Evolutionary conservation across 2,888 invertebrate species (phyloP).

Genomic region (Herminia tarsipennalis): DNA sequence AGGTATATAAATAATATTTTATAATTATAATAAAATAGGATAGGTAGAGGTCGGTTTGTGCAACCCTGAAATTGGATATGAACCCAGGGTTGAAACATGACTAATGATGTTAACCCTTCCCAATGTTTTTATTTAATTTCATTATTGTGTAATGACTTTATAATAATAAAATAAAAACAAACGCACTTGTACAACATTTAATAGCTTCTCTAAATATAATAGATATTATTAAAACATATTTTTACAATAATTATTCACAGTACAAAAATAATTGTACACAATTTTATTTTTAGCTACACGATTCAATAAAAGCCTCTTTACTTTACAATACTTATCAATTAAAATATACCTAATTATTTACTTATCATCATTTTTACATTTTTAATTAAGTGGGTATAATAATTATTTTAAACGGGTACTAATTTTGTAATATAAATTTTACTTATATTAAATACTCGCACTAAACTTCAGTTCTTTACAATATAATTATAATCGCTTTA

Average conservation of each 20-base stretch:
- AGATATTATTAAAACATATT: conserved; percentile 45
- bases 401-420: conserved; percentile 41
- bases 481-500: no score
- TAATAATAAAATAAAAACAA: conserved; percentile 1
- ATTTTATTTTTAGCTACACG: conserved; percentile 15
- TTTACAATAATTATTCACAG: conserved; percentile 47
- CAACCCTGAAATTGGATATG: no score
- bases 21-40: no score
- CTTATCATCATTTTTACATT: conserved; percentile 18
- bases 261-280: conserved; percentile 68
- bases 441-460: conserved; percentile 11
- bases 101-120: no score
- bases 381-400: conserved; percentile 16
- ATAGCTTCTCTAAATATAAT: conserved; percentile 47
- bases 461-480: conserved; percentile 33
- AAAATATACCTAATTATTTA: conserved; percentile 12
- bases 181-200: conserved; percentile 42
- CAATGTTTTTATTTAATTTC: not conserved
- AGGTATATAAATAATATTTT: no score
- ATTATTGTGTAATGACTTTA: not conserved
- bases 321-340: conserved; percentile 28
- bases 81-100: no score
- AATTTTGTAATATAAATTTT: conserved; percentile 15
- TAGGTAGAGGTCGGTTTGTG: no score
- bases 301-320: conserved; percentile 45